Evolutionary conservation across 2,888 invertebrate species (phyloP).

Genomic region (Rhimphoctona megacephalus): DNA sequence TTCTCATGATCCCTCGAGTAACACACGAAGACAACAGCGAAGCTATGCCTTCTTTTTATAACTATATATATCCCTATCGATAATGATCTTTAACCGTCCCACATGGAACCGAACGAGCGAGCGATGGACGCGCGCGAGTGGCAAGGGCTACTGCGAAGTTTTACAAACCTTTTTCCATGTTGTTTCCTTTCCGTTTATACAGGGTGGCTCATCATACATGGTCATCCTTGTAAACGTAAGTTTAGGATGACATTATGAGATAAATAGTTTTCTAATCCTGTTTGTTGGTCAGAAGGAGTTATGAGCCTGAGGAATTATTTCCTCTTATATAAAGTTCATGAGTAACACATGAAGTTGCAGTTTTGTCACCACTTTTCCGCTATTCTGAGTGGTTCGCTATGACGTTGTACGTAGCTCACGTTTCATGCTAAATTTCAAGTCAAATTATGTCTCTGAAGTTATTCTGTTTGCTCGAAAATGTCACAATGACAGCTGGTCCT

Average conservation of each 20-base stretch:
- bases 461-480: too few species aligned
- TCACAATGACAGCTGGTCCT: too few species aligned
- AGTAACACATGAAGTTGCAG: too few species aligned
- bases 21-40: conserved; percentile 37
- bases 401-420: too few species aligned
- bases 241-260: not conserved
- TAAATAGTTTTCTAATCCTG: not conserved
- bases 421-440: too few species aligned
- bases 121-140: conserved; percentile 62
- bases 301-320: not conserved
- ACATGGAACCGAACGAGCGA: conserved; percentile 69
- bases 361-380: too few species aligned
- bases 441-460: too few species aligned
- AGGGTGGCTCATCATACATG: not conserved
- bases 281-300: not conserved
- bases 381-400: too few species aligned
- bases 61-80: conserved; percentile 77
- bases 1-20: conserved; percentile 33
- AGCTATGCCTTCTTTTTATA: conserved; percentile 42
- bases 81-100: conserved; percentile 83
- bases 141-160: conserved; percentile 35
- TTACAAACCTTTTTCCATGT: conserved; percentile 35
- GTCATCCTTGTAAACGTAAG: not conserved
- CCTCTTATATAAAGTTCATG: too few species aligned
- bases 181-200: not conserved